Base-by-base conservation (phyloP, 2,888 invertebrate genomes). In the Drosophila mercatorum region DNA sequence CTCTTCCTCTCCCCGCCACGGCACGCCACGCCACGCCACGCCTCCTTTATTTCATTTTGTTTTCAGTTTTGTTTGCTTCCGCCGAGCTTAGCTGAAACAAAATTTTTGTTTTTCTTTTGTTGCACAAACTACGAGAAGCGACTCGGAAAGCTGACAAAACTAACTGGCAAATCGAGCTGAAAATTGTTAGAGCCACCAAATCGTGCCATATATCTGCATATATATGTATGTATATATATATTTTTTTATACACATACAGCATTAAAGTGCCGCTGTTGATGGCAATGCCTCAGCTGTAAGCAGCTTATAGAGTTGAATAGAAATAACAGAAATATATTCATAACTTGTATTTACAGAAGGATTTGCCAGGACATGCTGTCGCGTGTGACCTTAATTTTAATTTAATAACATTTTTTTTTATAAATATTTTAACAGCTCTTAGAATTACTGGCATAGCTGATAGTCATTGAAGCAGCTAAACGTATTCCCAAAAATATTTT, bases 141-240 rank as follows among this genome's bases (percentile, higher is more conserved):
- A 34, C 53, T 47, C 22, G 44, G 47, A 63, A 70, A 80, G 78
- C 71, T 75, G 72, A 67, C 79, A 73, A 67, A 76, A 73, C 69
- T 75, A 59, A 57, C 56, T 72, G 66, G 71, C 75, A 86, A 83
- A 88, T 88, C 78, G 78, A 74, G 86, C 77, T 72, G 75, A 60
- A 88, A 88, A 83, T 83, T 77, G 72, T 64, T 72, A 67, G 69
- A 72, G 68, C 58, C 69, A 67, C 80, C 80, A 62, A 40, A 34
- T 11, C 61, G 4, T 11, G 17, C 5, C 26, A 14, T 14, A 40
- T 31, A 12, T n/a, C 43, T 22, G 3, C 12, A 55, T 28, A 49
- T 36, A 28, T 36, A 28, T 26, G 14, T 44, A 26, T 31, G 14
- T 31, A 8, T 43, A 2, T 2, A 22, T 22, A 22, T 22, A 22